Conservation (phyloP, 2,113 vertebrate genomes). For the Zosterops hypoxanthus region DNA sequence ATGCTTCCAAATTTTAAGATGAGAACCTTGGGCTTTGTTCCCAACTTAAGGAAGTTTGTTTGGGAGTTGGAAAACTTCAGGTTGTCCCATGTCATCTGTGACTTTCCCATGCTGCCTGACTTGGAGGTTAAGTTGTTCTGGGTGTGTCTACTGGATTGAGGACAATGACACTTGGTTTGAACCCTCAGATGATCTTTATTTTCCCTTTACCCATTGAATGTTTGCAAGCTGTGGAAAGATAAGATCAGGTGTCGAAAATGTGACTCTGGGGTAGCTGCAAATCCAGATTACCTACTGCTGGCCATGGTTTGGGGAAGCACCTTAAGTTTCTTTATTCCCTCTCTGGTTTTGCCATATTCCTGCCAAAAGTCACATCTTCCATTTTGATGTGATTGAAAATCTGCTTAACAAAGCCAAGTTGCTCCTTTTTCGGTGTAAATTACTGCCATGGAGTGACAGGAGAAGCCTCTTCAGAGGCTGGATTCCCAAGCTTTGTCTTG, state of each 20-base stretch:
- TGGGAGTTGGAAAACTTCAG: neutral
- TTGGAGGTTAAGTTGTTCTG: neutral
- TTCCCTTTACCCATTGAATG: neutral
- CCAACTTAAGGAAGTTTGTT: neutral
- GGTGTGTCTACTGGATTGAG: fast-evolving
- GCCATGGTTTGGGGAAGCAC: fast-evolving
- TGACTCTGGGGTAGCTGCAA: neutral
- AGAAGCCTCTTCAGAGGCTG: neutral
- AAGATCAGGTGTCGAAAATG: fast-evolving
- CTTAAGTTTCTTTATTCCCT: neutral
- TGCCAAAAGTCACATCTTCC: neutral
- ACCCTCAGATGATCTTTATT: neutral
- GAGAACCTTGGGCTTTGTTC: neutral
- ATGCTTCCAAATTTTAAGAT: neutral
- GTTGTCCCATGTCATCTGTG: fast-evolving
- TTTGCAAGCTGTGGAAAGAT: neutral
- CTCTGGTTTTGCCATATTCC: neutral
- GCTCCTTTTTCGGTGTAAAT: neutral
- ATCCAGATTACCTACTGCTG: neutral
- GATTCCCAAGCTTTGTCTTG: neutral
- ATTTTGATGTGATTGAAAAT: neutral
- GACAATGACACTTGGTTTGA: neutral
- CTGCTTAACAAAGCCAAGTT: neutral
- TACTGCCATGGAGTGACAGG: neutral
- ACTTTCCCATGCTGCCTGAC: neutral